Conservation (phyloP, 2,888 invertebrate species). For the Plagodis pulveraria region DNA sequence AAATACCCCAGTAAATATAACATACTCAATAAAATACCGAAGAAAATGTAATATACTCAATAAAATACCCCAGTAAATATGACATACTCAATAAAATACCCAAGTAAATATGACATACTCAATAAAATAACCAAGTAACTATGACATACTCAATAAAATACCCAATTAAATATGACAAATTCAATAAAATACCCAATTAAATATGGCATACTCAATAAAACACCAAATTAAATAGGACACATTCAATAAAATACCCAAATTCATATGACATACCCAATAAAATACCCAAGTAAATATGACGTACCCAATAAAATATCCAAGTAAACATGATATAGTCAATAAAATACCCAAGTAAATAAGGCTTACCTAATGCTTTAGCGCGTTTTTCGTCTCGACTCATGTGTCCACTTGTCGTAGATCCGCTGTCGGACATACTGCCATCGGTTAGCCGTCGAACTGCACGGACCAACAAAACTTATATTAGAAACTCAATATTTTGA, state of each 20-base stretch:
- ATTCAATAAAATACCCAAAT: conserved; percentile 66
- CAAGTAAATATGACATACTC: no score
- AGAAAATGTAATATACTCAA: conserved; percentile 64
- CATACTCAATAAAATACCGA: conserved; percentile 85
- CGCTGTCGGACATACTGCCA: conserved; percentile 82
- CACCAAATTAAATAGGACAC: conserved; percentile 43
- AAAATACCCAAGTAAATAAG: not conserved
- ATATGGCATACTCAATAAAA: conserved; percentile 78
- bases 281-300: conserved; percentile 22
- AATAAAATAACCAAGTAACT: not conserved
- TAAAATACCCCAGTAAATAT: no score
- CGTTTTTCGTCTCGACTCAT: conserved; percentile 94
- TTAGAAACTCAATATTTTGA: no score
- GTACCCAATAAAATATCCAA: conserved; percentile 68
- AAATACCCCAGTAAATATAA: no score
- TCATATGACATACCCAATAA: no score
- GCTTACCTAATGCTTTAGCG: conserved; percentile 89
- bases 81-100: no score
- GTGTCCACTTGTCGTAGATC: conserved; percentile 77
- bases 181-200: no score
- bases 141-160: conserved; percentile 70
- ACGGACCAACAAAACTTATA: not conserved
- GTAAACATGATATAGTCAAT: no score
- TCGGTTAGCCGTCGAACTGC: conserved; percentile 86
- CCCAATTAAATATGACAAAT: no score